These are phyloP conservation scores for Oikopleura albicans DNA, from an alignment of 23 tunicate species.

Conservation along the genomic window DNA sequence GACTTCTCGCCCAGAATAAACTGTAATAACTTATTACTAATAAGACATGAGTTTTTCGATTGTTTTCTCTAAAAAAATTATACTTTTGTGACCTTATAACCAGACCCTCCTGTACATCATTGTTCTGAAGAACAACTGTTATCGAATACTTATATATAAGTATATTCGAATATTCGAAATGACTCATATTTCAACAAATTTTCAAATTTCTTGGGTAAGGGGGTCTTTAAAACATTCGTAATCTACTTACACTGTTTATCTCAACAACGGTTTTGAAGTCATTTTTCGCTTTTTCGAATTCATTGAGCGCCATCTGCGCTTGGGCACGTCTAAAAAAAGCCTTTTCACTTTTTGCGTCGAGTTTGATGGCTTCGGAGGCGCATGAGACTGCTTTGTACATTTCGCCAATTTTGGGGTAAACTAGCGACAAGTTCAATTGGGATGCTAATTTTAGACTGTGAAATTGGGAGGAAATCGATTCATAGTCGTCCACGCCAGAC, in stretches of 20 bases:
- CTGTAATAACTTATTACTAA: too few relatives aligned
- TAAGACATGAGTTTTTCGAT: too few relatives aligned
- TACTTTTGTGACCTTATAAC: too few relatives aligned
- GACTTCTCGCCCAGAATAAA: too few relatives aligned
- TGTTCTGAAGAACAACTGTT: too few relatives aligned
- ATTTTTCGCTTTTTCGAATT: constrained; percentile 29
- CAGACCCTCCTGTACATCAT: too few relatives aligned
- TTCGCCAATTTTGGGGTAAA: constrained; percentile 32
- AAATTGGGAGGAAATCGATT: constrained; percentile 28
- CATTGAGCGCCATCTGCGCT: constrained; percentile 19
- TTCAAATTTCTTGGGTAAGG: too few relatives aligned
- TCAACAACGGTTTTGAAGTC: constrained; percentile 25
- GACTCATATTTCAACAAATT: too few relatives aligned
- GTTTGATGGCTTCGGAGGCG: constrained; percentile 46
- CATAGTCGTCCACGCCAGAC: constrained; percentile 30
- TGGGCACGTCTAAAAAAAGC: constrained; percentile 37
- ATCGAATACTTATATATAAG: too few relatives aligned
- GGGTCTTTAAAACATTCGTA: too few relatives aligned
- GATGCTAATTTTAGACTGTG: constrained; percentile 41
- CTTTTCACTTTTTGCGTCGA: constrained; percentile 50
- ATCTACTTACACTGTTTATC: neutral
- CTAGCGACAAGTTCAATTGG: constrained; percentile 37
- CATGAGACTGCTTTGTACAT: constrained; percentile 23
- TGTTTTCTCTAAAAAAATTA: too few relatives aligned
- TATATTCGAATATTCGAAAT: too few relatives aligned